phyloP scores from a whole-genome alignment of 2,797 vertebrate species.

The Ctenochaetus hawaiiensis region DNA sequence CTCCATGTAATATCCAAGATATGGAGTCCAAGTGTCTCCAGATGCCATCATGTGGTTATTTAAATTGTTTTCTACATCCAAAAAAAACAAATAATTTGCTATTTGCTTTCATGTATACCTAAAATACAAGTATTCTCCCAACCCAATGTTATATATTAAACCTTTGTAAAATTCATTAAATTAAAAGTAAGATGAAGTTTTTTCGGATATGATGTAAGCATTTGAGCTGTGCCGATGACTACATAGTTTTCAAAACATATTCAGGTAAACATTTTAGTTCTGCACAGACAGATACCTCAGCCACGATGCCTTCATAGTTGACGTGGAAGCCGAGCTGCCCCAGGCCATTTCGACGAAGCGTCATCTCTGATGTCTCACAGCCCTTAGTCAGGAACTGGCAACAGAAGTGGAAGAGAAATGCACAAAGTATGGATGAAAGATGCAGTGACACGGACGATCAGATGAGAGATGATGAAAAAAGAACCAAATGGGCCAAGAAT shows the following conservation, averaged over 20 bases:
- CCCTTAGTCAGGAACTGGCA: constrained; percentile 93
- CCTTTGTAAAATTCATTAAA: too few species aligned
- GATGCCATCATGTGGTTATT: too few species aligned
- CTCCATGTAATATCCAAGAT: neutral
- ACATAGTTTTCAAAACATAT: neutral
- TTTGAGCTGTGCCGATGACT: too few species aligned
- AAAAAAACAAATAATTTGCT: too few species aligned
- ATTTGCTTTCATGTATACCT: too few species aligned
- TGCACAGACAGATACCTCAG: constrained; percentile 80
- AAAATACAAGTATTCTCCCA: too few species aligned
- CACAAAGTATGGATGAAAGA: constrained; percentile 12
- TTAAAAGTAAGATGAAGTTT: too few species aligned
- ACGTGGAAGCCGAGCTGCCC: constrained; percentile 99
- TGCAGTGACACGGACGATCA: neutral
- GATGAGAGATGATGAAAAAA: neutral
- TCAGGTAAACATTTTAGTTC: neutral
- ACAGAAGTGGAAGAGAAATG: neutral
- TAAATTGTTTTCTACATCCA: too few species aligned
- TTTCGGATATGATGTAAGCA: too few species aligned
- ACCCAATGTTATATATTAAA: too few species aligned
- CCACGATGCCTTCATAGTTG: constrained; percentile 99
- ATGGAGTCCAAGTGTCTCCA: too few species aligned
- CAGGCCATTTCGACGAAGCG: constrained; percentile 94
- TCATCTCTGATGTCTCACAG: constrained; percentile 97
- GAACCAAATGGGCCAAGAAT: neutral